A percentile compares a stretch with the other conserved stretches of the same genome.
Conservation (phyloP, 1,140 invertebrate species). For the Caligus rogercresseyi region DNA sequence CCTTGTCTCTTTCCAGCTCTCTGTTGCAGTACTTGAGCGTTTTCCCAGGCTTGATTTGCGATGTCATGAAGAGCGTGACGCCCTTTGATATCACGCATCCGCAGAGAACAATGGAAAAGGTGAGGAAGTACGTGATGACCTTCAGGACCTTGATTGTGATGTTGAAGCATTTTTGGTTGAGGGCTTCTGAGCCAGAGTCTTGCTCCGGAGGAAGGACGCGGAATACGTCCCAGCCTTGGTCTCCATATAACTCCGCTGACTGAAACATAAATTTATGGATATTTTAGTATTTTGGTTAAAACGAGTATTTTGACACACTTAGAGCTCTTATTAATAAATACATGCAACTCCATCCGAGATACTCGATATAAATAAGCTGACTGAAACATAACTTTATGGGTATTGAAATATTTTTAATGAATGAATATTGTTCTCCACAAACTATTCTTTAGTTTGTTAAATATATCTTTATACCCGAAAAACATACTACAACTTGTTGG, state of each 20-base stretch:
- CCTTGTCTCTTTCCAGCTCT: slow-evolving; percentile 28
- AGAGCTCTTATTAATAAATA: too few species aligned
- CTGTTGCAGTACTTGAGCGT: slow-evolving; percentile 59
- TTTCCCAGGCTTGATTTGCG: slow-evolving; percentile 55
- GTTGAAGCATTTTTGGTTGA: slow-evolving; percentile 59
- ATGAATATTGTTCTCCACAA: too few species aligned
- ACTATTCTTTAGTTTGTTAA: too few species aligned
- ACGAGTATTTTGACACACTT: too few species aligned
- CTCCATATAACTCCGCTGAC: slow-evolving; percentile 60
- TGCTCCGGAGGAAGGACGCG: slow-evolving; percentile 65
- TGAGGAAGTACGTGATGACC: slow-evolving; percentile 59
- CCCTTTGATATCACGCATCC: slow-evolving; percentile 68
- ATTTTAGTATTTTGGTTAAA: not conserved
- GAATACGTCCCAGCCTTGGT: slow-evolving; percentile 90
- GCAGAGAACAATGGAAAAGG: slow-evolving; percentile 60
- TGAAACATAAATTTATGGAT: slow-evolving; percentile 28
- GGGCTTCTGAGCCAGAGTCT: slow-evolving; percentile 65
- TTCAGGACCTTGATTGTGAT: slow-evolving; percentile 67
- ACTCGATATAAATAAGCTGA: too few species aligned
- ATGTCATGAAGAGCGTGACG: slow-evolving; percentile 73
- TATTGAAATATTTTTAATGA: too few species aligned
- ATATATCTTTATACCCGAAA: too few species aligned
- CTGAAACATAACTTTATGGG: too few species aligned
- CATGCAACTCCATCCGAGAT: too few species aligned
- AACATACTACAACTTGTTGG: too few species aligned